Evolutionary conservation across 2,113 vertebrate species (phyloP).

Genomic region (Astur gentilis): DNA sequence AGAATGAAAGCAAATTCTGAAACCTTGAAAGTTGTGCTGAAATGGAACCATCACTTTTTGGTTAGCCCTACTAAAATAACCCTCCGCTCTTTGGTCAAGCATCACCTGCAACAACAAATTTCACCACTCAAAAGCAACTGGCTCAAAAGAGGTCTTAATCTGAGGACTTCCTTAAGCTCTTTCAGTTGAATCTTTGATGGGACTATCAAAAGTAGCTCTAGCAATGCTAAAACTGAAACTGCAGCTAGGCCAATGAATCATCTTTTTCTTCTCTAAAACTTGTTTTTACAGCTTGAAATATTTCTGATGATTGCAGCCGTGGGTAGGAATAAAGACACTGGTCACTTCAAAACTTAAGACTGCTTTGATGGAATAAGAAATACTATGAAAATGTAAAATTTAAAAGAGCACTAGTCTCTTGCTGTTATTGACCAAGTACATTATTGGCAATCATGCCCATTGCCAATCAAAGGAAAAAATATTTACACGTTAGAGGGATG

Average conservation of each 20-base stretch:
- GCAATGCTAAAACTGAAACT: not conserved
- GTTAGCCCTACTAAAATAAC: not conserved
- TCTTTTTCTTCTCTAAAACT: not conserved
- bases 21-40: not conserved
- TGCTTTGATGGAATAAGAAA: not conserved
- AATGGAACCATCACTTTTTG: not conserved
- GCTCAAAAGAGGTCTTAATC: not conserved
- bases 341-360: not conserved
- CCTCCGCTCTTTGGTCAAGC: not conserved
- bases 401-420: not conserved
- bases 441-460: not conserved
- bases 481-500: not conserved
- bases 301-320: not conserved
- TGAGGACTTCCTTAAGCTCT: not conserved
- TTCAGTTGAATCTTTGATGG: not conserved
- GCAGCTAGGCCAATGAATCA: not conserved
- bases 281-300: not conserved
- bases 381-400: not conserved
- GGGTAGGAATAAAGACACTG: not conserved
- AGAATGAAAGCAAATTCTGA: constrained; percentile 2
- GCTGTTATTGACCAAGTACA: not conserved
- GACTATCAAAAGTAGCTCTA: not conserved
- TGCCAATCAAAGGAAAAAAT: not conserved
- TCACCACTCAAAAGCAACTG: not conserved
- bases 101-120: not conserved